Evolutionary conservation across 2,888 invertebrate species (phyloP).

Genomic region (Tipula unca): DNA sequence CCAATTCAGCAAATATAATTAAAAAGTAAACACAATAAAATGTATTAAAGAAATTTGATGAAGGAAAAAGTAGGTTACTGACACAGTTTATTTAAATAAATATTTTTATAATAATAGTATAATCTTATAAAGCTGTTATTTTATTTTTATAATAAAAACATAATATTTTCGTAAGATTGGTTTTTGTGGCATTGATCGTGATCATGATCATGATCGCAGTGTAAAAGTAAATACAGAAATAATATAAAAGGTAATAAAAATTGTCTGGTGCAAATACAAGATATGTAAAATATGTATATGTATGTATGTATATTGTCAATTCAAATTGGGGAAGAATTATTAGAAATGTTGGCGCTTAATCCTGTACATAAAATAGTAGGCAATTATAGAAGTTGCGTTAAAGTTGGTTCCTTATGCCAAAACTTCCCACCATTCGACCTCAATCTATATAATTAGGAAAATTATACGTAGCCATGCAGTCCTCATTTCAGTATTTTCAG

Average conservation of each 20-base stretch:
- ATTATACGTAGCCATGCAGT: too few species aligned
- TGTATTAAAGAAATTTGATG: constrained; percentile 15
- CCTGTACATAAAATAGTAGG: too few species aligned
- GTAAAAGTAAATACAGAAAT: not conserved
- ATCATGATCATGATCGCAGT: constrained; percentile 15
- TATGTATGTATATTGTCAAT: too few species aligned
- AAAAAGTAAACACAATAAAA: constrained; percentile 9
- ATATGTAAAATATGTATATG: not conserved
- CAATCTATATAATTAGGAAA: too few species aligned
- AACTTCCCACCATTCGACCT: too few species aligned
- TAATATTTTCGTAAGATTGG: not conserved
- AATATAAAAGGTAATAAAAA: not conserved
- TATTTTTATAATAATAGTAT: constrained; percentile 14
- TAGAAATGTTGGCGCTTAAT: too few species aligned
- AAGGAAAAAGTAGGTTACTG: constrained; percentile 17
- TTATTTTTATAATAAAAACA: not conserved
- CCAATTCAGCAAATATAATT: not conserved
- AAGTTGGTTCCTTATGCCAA: too few species aligned
- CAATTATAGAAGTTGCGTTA: too few species aligned
- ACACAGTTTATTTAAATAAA: constrained; percentile 15
- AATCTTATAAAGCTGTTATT: constrained; percentile 10
- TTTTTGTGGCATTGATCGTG: constrained; percentile 9
- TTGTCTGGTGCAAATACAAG: not conserved
- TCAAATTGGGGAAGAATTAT: too few species aligned
- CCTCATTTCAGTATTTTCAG: too few species aligned